Evolutionary conservation across 2,888 invertebrate genomes (phyloP), one percentile per base, ranked within the genome.

Genomic region (Heliothis peltigera): DNA sequence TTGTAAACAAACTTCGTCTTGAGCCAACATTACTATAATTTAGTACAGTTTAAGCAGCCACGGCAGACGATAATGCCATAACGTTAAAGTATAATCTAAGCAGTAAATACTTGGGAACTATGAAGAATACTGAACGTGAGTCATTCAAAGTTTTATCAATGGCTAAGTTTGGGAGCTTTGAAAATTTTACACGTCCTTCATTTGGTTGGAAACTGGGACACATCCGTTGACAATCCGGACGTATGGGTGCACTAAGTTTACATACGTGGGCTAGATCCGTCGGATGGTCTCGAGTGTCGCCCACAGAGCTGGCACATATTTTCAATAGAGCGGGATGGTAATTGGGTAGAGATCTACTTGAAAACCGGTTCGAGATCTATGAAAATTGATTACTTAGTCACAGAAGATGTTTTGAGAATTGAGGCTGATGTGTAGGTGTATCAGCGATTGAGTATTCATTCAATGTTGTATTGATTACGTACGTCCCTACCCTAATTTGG

Each of bases 221-320:
- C 39, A 77, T 77, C 77, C 65, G 61, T 70, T 65, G 73, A 48
- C 55, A 77, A 64, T 64, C 64, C 61, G 66, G 53, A 72, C 65
- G 65, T 64, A 61, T 80, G 70, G 70, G 64, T 79, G 70, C 63
- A 74, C 70, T 76, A 74, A 75, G 77, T 60, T 54, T 49, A 18
- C 55, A 66, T 66, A 79, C 67, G 69, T 81, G 79, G 76, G 76
- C 65, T 56, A 73, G 68, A 78, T 73, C 67, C 74, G 73, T 59
- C 49, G 72, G 56, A 62, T 53, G 60, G 57, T 57, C 64, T 69
- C 64, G 51, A 79, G 67, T 58, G 60, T 68, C 81, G 79, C 77
- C 78, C 68, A 74, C 76, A 62, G 65, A 54, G 51, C 10, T 55
- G 53, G 56, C 62, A 67, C 48, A 79, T 68, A 78, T 63, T 56